A percentile compares a stretch with the other conserved stretches of the same genome.
Evolutionary conservation across 2,797 vertebrate species (phyloP).

Genomic region (Lithobates pipiens): DNA sequence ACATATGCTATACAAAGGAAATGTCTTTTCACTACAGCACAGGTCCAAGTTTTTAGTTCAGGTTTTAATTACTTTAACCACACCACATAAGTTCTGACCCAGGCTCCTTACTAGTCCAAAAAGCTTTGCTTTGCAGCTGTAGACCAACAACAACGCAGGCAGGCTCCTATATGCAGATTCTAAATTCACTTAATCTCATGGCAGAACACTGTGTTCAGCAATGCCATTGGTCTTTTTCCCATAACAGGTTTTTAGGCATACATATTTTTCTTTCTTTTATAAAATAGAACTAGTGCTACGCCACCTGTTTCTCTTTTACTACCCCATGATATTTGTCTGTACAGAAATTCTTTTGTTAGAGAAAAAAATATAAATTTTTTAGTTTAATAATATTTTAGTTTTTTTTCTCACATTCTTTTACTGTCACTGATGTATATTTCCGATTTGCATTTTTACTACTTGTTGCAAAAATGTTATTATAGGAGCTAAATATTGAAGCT

Average conservation of each 20-base stretch:
- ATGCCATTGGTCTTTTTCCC: slow-evolving; percentile 51
- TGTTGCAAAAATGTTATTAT: not conserved
- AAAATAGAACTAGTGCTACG: slow-evolving; percentile 27
- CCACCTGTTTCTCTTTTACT: slow-evolving; percentile 47
- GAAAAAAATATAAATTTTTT: not conserved
- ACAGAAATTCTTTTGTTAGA: slow-evolving; percentile 34
- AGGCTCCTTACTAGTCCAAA: slow-evolving; percentile 32
- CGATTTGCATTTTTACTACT: not conserved
- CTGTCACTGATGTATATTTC: not conserved
- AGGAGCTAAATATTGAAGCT: too few species aligned
- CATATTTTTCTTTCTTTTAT: slow-evolving; percentile 30
- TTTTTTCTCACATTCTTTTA: not conserved
- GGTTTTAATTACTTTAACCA: slow-evolving; percentile 59
- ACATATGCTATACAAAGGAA: slow-evolving; percentile 55
- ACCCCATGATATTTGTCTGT: slow-evolving; percentile 1
- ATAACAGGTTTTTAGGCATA: slow-evolving; percentile 48
- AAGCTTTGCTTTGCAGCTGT: slow-evolving; percentile 53
- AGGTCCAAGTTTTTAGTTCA: slow-evolving; percentile 57
- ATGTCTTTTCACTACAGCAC: slow-evolving; percentile 42
- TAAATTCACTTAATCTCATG: slow-evolving; percentile 55
- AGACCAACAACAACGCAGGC: slow-evolving; percentile 47
- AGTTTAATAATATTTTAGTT: not conserved
- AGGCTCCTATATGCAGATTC: slow-evolving; percentile 45
- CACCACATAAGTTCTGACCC: slow-evolving; percentile 53
- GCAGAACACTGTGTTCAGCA: slow-evolving; percentile 55